phyloP scores from a whole-genome alignment of 2,888 invertebrate genomes.

The Lordiphosa andalusiaca region DNA sequence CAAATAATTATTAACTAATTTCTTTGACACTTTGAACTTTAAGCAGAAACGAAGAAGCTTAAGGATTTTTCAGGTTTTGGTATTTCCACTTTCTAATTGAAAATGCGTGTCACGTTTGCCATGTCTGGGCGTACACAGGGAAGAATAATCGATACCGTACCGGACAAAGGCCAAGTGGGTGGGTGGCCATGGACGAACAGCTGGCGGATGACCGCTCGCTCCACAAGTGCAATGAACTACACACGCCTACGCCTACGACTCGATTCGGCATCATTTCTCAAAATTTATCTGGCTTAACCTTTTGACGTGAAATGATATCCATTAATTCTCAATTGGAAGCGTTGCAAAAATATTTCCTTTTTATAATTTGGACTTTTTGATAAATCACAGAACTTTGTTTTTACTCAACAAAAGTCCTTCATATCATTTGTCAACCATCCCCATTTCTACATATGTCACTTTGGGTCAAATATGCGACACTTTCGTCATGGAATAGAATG shows the following conservation, averaged over 20 bases:
- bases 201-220: slow-evolving; percentile 1
- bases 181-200: slow-evolving; percentile 11
- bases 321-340: slow-evolving; percentile 48
- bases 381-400: slow-evolving; percentile 54
- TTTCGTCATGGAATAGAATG: slow-evolving; percentile 56
- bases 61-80: slow-evolving; percentile 18
- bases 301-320: slow-evolving; percentile 29
- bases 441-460: slow-evolving; percentile 47
- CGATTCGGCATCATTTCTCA: slow-evolving; percentile 14
- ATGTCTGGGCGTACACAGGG: slow-evolving; percentile 62
- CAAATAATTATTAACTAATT: slow-evolving; percentile 62
- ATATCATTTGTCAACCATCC: slow-evolving; percentile 66
- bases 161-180: slow-evolving; percentile 34
- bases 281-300: slow-evolving; percentile 15
- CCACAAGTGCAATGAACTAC: slow-evolving; percentile 12
- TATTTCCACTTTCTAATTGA: slow-evolving; percentile 30
- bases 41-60: not conserved
- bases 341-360: slow-evolving; percentile 40
- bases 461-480: slow-evolving; percentile 55
- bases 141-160: slow-evolving; percentile 14
- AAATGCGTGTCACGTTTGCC: slow-evolving; percentile 63
- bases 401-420: slow-evolving; percentile 23
- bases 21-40: slow-evolving; percentile 51
- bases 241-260: not conserved
- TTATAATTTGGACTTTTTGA: slow-evolving; percentile 55